Conservation (phyloP, 2,797 vertebrate species). For the Salarias fasciatus region DNA sequence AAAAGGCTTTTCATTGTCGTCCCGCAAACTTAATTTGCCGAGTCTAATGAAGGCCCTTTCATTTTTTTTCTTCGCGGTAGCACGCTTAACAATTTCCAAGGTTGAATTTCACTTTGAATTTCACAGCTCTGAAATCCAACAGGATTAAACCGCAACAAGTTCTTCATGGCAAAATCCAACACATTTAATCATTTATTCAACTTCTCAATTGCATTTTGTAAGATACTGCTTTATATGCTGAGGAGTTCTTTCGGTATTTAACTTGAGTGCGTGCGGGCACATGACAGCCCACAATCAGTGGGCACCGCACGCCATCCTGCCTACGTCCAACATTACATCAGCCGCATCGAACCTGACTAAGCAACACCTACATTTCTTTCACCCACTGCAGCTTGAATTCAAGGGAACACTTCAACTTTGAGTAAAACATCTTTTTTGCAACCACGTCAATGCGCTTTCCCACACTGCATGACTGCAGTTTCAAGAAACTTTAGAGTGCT, state of each 20-base stretch:
- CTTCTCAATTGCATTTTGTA: neutral
- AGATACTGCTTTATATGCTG: neutral
- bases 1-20: too few species aligned
- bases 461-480: neutral
- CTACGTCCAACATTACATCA: slow-evolving; percentile 63
- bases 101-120: neutral
- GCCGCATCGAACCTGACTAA: slow-evolving; percentile 38
- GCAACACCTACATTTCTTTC: slow-evolving; percentile 57
- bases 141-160: neutral
- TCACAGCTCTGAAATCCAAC: too few species aligned
- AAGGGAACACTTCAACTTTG: neutral
- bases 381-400: slow-evolving; percentile 40
- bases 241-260: slow-evolving; percentile 1
- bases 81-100: neutral
- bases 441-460: neutral
- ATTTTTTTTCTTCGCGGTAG: neutral
- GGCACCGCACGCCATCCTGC: slow-evolving; percentile 40
- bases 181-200: neutral
- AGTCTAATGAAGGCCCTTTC: neutral
- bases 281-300: slow-evolving; percentile 54
- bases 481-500: neutral
- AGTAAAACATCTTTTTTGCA: neutral
- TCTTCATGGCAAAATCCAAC: neutral
- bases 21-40: neutral
- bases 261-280: slow-evolving; percentile 9